Evolutionary conservation across 1,140 invertebrate genomes (phyloP), one percentile per base, ranked within the genome.

Genomic region (Globodera ellingtonae): DNA sequence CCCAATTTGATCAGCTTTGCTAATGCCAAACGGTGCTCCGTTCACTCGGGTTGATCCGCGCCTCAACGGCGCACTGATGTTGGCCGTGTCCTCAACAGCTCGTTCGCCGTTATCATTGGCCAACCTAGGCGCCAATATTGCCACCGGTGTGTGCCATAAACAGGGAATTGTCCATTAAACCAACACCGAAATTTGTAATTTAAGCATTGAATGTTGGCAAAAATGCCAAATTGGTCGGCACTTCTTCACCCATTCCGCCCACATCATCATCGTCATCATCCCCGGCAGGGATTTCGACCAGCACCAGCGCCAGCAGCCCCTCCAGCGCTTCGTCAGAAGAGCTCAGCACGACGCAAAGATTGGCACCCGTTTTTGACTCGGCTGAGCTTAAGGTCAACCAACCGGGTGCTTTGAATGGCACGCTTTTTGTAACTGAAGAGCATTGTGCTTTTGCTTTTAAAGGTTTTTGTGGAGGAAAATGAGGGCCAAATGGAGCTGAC

Each of bases 401-500:
- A 2, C 15, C 5, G 15, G 56, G 56, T 2, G 5, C 7, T 52
- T 52, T 9, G 7, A 62, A 18, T 18, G 56, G 18, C 10, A 62
- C 35, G 35, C 35, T 62, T 62, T 18, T 18, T 62, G 56, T 62
- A 62, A 15, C 6, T 62, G 50, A 52, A 13, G 4, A 13, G 50
- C 50, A 9, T 5, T 52, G 10, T 0, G 52, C 9, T 10, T 52
- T 52, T 52, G 8, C 50, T 10, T 52, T 52, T 52, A 52, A 62
- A 78, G 62, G 83, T 87, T 21, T 78, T 83, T 67, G 83, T 89
- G 24, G 83, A 88, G 66, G 86, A 87, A 76, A 89, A 89, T 78
- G 81, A 84, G 24, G 82, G 75, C n/a, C 79, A 89, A 72, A 46
- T 89, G 1, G 87, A 87, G 62, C 72, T 87, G 69, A 81, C 87